Base-by-base conservation (phyloP, 2,797 vertebrate species). In the Clarias platycephalus region DNA sequence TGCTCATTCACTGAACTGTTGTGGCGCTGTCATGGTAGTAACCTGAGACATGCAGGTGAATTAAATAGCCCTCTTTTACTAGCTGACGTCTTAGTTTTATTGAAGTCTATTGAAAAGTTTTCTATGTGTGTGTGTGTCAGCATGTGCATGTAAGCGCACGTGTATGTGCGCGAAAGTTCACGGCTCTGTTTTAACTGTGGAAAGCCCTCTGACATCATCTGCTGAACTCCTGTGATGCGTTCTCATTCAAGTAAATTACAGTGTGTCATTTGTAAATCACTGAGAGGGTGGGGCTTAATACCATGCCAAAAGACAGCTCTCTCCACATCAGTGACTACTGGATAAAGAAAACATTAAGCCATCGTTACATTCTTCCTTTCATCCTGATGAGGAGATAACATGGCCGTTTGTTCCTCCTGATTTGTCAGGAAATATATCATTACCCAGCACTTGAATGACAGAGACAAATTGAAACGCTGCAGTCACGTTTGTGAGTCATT, bases 161-260 rank as follows among this genome's bases (percentile, higher is more conserved):
- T 79, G 57, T 22, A 55, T 44, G 60, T 81, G 75, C 75, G 71
- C 84, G 76, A 86, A 85, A 78, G 85, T 76, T 82, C 84, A 85
- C 66, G 67, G 70, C 81, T 81, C 80, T 85, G 86, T 78, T 67
- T 83, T 82, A 85, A 82, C 74, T 81, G 40, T 66, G 85, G 85
- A 90, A 89, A 90, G 74, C 88, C 78, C 84, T 90, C 86, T 90
- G 89, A 90, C 89, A 89, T 90, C 87, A 90, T 86, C 74, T 40
- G 37, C 74, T 74, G 74, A 78, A 86, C 84, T 84, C 75, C 67
- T 28, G 77, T 71, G 86, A 87, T 88, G 74, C 68, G 4, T 85
- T 84, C 81, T 85, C 84, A 89, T 86, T 88, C 84, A 85, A 85
- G 82, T 83, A 86, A 90, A 90, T 90, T 90, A 88, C 86, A 89